Evolutionary conservation across 1,140 invertebrate genomes (phyloP), one percentile per base, ranked within the genome.

Genomic region (Trinorchestia longiramus): DNA sequence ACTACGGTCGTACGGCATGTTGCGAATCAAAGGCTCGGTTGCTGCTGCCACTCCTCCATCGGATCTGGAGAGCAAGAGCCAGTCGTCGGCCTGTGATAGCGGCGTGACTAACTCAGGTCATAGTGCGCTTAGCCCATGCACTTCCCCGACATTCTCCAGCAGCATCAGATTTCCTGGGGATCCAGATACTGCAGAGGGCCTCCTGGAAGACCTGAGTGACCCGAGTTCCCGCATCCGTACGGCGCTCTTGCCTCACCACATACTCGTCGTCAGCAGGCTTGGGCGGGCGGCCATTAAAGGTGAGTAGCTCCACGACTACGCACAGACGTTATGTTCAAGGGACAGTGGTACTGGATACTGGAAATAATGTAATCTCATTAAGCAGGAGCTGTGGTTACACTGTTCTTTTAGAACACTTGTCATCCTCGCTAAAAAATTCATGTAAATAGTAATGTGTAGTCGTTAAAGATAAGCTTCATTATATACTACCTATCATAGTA

Each of bases 221-320:
- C 62, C 95, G n/a, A n/a, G 40, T 43, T 57, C 42, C 11, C 87
- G 62, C 42, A 11, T 88, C 8, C 8, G 36, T 0, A 87, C 62
- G 53, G 1, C 87, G 43, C 53, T 95, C 15, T 42, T 87, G 47
- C 62, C 95, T 43, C 92, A 94, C 62, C 95, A 96, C 90, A 95
- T 28, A 92, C 97, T 98, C 43, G 97, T 98, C 95, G 97, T 98
- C 42, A 98, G 98, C 96, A 97, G 97, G 96, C 97, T 99, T 41
- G 99, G 99, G 53, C 98, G 97, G 97, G 99, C 99, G 42, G 98
- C 98, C 57, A 98, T 99, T 97, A 99, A 98, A 98, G 98, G 98
- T 98, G 43, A 40, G 47, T 6, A 53, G 19, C 47, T 19, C 6
- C 19, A 8, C 47, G 19, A 53, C 47, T 53, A 6, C 47, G 6